Evolutionary conservation across 2,888 invertebrate species (phyloP).

Genomic region (Charanyca ferruginea): DNA sequence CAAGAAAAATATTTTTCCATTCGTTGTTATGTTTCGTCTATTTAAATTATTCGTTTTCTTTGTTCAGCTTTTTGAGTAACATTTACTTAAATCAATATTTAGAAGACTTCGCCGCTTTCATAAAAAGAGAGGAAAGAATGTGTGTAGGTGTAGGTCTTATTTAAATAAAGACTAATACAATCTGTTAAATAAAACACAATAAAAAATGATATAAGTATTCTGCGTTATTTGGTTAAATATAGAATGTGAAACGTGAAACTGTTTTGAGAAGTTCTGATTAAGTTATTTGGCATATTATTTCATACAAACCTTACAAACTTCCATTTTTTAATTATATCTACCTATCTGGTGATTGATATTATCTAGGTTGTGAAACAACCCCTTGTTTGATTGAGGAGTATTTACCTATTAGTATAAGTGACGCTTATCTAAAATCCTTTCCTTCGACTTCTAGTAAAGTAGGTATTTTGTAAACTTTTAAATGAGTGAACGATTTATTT

Average conservation of each 20-base stretch:
- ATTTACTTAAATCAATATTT: constrained; percentile 48
- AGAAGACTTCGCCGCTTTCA: constrained; percentile 24
- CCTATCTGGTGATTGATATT: too few species aligned
- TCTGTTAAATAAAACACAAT: constrained; percentile 6
- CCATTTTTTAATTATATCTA: too few species aligned
- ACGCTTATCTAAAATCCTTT: too few species aligned
- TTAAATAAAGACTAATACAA: background rate
- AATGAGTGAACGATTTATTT: too few species aligned
- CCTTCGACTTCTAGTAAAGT: too few species aligned
- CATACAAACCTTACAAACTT: too few species aligned
- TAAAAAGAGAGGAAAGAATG: constrained; percentile 14
- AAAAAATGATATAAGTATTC: background rate
- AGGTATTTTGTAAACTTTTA: too few species aligned
- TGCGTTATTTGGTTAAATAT: background rate
- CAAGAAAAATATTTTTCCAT: constrained; percentile 45
- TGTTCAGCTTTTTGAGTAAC: constrained; percentile 31
- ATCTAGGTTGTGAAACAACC: too few species aligned
- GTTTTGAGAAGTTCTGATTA: background rate
- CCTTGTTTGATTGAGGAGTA: too few species aligned
- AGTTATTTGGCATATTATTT: background rate
- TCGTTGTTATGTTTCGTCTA: constrained; percentile 44
- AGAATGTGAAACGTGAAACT: too few species aligned
- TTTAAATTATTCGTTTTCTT: constrained; percentile 41
- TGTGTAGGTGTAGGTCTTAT: constrained; percentile 15
- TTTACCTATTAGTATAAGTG: too few species aligned